Percentiles rank a stretch among this genome's conserved stretches.
These are phyloP conservation scores for Chironomus tepperi DNA, from an alignment of 1,140 invertebrate genomes.

Conservation along the genomic window DNA sequence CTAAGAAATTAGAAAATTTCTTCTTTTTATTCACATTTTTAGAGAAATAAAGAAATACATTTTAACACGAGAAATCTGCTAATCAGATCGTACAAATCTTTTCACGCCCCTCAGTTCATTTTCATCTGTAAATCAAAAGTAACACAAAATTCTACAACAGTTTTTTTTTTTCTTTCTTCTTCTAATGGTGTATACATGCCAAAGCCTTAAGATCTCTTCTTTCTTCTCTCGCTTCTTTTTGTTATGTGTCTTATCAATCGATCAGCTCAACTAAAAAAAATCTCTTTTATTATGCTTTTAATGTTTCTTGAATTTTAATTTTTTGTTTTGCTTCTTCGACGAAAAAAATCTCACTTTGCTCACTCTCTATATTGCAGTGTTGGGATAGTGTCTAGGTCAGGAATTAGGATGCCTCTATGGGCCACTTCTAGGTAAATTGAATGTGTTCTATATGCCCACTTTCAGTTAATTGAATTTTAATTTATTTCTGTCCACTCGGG, in stretches of 20 bases:
- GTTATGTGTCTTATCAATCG: neutral
- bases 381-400: too few relatives aligned
- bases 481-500: too few relatives aligned
- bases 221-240: neutral
- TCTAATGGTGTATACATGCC: neutral
- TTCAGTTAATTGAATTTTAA: too few relatives aligned
- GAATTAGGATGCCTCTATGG: too few relatives aligned
- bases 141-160: constrained; percentile 17
- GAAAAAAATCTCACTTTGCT: too few relatives aligned
- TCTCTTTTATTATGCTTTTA: constrained; percentile 14
- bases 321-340: neutral
- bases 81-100: constrained; percentile 22
- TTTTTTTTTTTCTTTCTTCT: neutral
- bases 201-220: neutral
- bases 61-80: constrained; percentile 3
- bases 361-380: too few relatives aligned
- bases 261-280: constrained; percentile 1
- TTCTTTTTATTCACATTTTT: too few relatives aligned
- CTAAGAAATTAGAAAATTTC: too few relatives aligned
- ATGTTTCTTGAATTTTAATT: constrained; percentile 15
- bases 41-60: neutral
- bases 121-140: constrained; percentile 19
- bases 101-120: constrained; percentile 19
- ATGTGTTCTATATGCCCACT: too few relatives aligned
- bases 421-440: too few relatives aligned